Conservation (phyloP, 2,113 vertebrate genomes). For the Oryzias melastigma region DNA sequence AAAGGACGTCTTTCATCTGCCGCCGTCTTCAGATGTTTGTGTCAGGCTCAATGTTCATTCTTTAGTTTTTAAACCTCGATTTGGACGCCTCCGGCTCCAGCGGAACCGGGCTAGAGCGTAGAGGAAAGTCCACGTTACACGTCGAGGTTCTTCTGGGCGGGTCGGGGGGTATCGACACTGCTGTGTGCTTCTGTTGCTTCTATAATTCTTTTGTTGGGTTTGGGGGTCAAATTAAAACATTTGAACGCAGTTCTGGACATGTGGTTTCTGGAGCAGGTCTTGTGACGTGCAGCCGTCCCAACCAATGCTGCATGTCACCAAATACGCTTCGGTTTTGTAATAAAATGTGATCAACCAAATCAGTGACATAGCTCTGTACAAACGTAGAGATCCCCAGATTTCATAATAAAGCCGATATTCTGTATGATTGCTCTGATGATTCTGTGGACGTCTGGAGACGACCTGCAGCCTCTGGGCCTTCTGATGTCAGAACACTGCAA, state of each 20-base stretch:
- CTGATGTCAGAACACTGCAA: no score
- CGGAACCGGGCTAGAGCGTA: conserved; percentile 27
- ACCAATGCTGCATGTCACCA: conserved; percentile 10
- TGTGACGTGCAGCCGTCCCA: conserved; percentile 22
- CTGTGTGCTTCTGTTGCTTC: conserved; percentile 83
- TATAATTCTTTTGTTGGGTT: conserved; percentile 67
- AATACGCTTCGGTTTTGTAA: conserved; percentile 81
- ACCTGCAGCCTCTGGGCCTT: no score
- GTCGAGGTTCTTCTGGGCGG: conserved; percentile 39
- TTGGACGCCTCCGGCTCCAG: no score
- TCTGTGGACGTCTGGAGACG: conserved; percentile 4
- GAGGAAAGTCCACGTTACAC: conserved; percentile 68
- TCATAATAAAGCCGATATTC: conserved; percentile 90
- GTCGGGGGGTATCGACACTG: conserved; percentile 52
- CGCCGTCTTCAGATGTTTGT: no score
- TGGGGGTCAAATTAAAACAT: conserved; percentile 72
- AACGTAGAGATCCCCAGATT: conserved; percentile 88
- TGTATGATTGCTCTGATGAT: conserved; percentile 72
- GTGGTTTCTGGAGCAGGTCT: conserved; percentile 33
- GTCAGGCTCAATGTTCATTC: no score
- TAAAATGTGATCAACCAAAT: conserved; percentile 68
- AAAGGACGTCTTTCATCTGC: conserved; percentile 1
- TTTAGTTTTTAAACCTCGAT: no score
- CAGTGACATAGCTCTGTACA: conserved; percentile 80
- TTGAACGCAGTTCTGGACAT: conserved; percentile 59